Evolutionary conservation across 2,113 vertebrate genomes (phyloP), one percentile per base, ranked within the genome.

Genomic region (Saccopteryx bilineata): DNA sequence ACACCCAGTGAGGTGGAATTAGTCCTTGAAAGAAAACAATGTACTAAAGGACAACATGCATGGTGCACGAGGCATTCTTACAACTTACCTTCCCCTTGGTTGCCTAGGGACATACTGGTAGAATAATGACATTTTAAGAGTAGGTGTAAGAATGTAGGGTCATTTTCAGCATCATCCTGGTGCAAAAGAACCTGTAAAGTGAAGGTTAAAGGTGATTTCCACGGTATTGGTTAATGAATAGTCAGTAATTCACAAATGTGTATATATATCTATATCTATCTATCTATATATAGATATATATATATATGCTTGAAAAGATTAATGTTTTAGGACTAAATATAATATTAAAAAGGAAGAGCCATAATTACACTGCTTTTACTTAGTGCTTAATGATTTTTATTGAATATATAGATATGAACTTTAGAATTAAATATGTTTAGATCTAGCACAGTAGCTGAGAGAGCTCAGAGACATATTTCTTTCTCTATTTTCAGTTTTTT

Each of bases 361-460:
- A 78, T 24, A 56, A 8, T 58, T 89, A 56, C 7, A 56, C 7
- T 86, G 11, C 4, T 50, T 85, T 90, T 87, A 26, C 18, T 52
- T 11, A 93, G 9, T 86, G 31, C 12, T 94, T 84, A 76, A 54
- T 76, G 48, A 50, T 68, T 83, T 96, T 90, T 46, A 58, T 19
- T 63, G n/a, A 63, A 19, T 91, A 48, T 56, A 3, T 82, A 69
- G 46, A 46, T 86, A 72, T 56, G 23, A 87, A 82, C 26, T 61
- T 74, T 19, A 56, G 24, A 66, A 31, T 71, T 82, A 71, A 82
- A 18, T 83, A 21, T 84, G 63, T 87, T 95, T 81, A 72, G 8
- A 68, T 75, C 12, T 15, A 78, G 46, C 19, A 33, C 5, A 52
- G 10, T 46, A 86, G 50, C 33, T 39, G 61, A 61, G 3, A 61